Evolutionary conservation across 1,140 invertebrate species (phyloP).

Genomic region (Thalassaphorura encarpata): DNA sequence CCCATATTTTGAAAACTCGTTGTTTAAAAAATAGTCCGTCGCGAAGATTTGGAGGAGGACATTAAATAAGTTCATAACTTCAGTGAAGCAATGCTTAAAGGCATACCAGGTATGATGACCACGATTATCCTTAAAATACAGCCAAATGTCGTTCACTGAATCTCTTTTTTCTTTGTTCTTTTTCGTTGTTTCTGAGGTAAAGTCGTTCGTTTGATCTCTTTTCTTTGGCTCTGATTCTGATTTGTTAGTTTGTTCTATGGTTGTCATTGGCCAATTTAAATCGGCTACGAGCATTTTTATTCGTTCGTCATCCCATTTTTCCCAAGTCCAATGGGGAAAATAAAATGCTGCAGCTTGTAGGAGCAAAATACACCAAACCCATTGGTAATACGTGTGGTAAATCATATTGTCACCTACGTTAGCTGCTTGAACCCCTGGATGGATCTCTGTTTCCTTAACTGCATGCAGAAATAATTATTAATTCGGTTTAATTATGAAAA

Average conservation of each 20-base stretch:
- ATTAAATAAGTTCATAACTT: conserved; percentile 74
- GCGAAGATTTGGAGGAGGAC: conserved; percentile 81
- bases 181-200: background rate
- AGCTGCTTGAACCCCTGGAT: conserved; percentile 34
- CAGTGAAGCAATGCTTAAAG: conserved; percentile 71
- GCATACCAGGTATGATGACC: conserved; percentile 46
- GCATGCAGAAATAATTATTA: background rate
- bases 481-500: background rate
- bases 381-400: conserved; percentile 37
- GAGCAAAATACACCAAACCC: conserved; percentile 37
- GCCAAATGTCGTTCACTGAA: conserved; percentile 7
- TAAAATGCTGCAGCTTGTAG: conserved; percentile 36
- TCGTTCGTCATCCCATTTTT: conserved; percentile 32
- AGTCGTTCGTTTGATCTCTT: too few species aligned
- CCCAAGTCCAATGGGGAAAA: conserved; percentile 37
- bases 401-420: conserved; percentile 28
- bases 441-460: conserved; percentile 32
- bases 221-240: conserved; percentile 6
- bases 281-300: conserved; percentile 33
- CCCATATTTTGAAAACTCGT: conserved; percentile 50
- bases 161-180: conserved; percentile 12
- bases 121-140: conserved; percentile 9
- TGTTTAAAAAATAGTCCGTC: conserved; percentile 78
- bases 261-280: conserved; percentile 28
- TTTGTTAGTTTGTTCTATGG: conserved; percentile 1